A percentile compares a stretch with the other conserved stretches of the same genome.
Evolutionary conservation across 2,888 invertebrate species (phyloP).

Genomic region (Drosophila austrosaltans): DNA sequence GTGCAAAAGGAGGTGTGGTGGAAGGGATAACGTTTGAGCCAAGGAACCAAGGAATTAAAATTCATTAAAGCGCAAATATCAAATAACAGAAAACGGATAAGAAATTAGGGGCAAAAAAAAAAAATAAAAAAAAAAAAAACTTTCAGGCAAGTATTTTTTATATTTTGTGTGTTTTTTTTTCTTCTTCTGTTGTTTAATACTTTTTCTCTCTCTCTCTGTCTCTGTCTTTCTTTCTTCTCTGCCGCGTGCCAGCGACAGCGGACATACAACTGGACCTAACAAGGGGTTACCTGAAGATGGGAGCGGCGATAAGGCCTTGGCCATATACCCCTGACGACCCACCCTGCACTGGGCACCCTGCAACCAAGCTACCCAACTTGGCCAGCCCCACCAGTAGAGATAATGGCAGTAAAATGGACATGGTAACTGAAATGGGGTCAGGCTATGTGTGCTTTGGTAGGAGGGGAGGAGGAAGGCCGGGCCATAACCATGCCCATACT

Average conservation of each 20-base stretch:
- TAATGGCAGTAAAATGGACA: constrained; percentile 33
- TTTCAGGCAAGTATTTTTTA: constrained; percentile 9
- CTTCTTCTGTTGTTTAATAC: background rate
- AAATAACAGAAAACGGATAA: constrained; percentile 51
- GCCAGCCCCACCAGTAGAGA: background rate
- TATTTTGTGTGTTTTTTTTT: background rate
- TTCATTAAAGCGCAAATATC: constrained; percentile 62
- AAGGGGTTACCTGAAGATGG: constrained; percentile 59
- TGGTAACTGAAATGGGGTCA: constrained; percentile 10
- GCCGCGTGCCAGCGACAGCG: constrained; percentile 18
- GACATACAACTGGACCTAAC: constrained; percentile 21
- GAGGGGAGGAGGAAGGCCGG: constrained; percentile 1
- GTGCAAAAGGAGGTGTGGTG: background rate
- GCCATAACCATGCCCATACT: background rate
- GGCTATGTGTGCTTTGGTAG: too few relatives aligned
- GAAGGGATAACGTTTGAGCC: background rate
- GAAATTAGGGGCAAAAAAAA: constrained; percentile 27
- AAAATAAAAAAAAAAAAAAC: background rate
- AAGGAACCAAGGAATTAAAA: constrained; percentile 27
- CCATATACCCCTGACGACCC: constrained; percentile 1
- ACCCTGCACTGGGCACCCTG: background rate
- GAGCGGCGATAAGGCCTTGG: constrained; percentile 56
- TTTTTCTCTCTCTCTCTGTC: background rate
- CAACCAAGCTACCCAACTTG: background rate
- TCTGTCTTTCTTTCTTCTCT: background rate